Conservation (phyloP, 2,113 vertebrate genomes). For the Anguilla japonica region DNA sequence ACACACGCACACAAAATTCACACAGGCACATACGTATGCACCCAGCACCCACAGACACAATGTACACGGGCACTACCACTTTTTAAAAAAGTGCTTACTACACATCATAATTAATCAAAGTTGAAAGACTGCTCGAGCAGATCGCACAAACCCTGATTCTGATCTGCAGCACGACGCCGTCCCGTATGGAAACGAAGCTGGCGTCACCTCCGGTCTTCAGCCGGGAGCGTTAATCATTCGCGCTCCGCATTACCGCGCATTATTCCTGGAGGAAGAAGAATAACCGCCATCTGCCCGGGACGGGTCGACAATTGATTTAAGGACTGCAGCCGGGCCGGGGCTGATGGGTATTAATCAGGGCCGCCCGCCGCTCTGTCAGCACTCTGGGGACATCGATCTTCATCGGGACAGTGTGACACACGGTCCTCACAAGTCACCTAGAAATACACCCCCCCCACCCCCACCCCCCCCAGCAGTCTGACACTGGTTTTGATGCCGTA, state of each 20-base stretch:
- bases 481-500: no score
- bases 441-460: constrained; percentile 51
- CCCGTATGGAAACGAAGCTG: constrained; percentile 8
- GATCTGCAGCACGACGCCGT: neutral
- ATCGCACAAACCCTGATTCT: neutral
- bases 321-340: constrained; percentile 64
- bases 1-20: neutral
- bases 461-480: no score
- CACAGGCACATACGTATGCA: neutral
- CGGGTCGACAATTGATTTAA: constrained; percentile 68
- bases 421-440: constrained; percentile 59
- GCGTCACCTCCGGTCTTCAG: constrained; percentile 30
- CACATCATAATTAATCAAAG: constrained; percentile 2
- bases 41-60: neutral
- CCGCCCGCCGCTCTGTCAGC: constrained; percentile 43
- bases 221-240: constrained; percentile 33
- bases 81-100: neutral
- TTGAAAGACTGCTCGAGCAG: neutral
- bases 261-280: constrained; percentile 51
- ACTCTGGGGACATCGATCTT: constrained; percentile 60
- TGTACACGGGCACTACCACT: neutral
- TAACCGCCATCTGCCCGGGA: constrained; percentile 64
- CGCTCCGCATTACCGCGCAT: constrained; percentile 49
- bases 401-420: constrained; percentile 63
- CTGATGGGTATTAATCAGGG: constrained; percentile 41